Conservation (phyloP, 2,888 invertebrate species). For the Caenorhabditis doughertyi region DNA sequence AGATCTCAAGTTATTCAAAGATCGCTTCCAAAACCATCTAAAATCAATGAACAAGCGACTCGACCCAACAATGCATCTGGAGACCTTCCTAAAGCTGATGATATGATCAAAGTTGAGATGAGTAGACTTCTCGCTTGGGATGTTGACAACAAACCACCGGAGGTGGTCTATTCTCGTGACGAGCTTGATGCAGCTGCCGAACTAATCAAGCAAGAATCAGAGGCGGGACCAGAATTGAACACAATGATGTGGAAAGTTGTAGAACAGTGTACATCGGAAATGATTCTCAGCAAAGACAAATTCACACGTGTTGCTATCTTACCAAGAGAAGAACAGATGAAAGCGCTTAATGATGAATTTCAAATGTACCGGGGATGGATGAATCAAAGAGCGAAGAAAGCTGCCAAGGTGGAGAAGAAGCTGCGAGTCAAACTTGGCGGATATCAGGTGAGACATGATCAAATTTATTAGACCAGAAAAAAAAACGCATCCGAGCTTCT, state of each 20-base stretch:
- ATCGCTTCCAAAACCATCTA: conserved; percentile 77
- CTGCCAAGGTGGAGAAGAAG: conserved; percentile 98
- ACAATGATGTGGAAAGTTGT: conserved; percentile 78
- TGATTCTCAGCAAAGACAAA: conserved; percentile 74
- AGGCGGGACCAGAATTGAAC: conserved; percentile 69
- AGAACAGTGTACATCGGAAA: conserved; percentile 77
- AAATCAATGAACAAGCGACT: conserved; percentile 75
- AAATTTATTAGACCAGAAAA: no score
- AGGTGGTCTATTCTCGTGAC: conserved; percentile 69
- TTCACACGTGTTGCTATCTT: conserved; percentile 77
- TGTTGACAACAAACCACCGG: conserved; percentile 74
- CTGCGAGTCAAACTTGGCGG: conserved; percentile 95
- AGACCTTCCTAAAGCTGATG: conserved; percentile 78
- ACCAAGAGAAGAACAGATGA: conserved; percentile 77
- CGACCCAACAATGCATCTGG: conserved; percentile 68
- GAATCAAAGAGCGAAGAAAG: conserved; percentile 96
- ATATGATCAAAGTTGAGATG: conserved; percentile 84
- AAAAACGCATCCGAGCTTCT: no score
- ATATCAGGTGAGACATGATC: conserved; percentile 88
- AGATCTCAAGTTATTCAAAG: conserved; percentile 80
- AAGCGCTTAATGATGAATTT: conserved; percentile 78
- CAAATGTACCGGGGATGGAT: conserved; percentile 91
- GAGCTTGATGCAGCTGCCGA: conserved; percentile 73
- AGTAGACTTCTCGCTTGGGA: conserved; percentile 79
- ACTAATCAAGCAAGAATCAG: conserved; percentile 67